Percentiles rank a stretch among this genome's conserved stretches.
Conservation (phyloP, 2,888 invertebrate genomes). For the Drosophila anomalata region DNA sequence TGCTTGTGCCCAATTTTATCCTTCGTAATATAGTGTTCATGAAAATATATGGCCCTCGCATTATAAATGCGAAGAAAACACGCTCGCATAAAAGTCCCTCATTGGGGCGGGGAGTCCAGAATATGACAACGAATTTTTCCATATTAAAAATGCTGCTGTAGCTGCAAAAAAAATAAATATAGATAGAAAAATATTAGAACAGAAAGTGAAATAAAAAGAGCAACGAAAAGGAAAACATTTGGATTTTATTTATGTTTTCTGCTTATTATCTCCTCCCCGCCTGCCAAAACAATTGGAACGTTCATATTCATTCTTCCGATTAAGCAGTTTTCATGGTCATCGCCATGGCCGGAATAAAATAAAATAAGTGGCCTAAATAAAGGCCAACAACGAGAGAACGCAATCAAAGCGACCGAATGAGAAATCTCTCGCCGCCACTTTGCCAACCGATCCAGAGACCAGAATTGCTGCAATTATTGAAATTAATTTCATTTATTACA, state of each 20-base stretch:
- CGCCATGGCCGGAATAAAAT: conserved; percentile 51
- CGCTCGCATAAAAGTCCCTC: conserved; percentile 56
- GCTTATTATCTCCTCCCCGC: conserved; percentile 55
- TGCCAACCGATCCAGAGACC: conserved; percentile 28
- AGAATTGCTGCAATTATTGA: conserved; percentile 77
- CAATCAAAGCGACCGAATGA: conserved; percentile 69
- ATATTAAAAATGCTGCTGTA: conserved; percentile 77
- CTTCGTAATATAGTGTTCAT: conserved; percentile 75
- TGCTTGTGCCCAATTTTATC: conserved; percentile 5
- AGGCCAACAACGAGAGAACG: conserved; percentile 20
- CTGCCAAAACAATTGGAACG: conserved; percentile 24
- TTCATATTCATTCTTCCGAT: conserved; percentile 78
- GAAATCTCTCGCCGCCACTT: conserved; percentile 53
- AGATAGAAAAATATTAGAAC: conserved; percentile 22
- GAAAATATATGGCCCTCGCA: conserved; percentile 69
- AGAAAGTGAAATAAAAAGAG: conserved; percentile 26
- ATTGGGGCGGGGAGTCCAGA: conserved; percentile 12
- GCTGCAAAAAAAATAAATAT: conserved; percentile 64
- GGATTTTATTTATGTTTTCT: conserved; percentile 69
- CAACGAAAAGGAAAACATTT: conserved; percentile 49
- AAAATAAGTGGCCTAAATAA: conserved; percentile 45
- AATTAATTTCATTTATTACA: conserved; percentile 82
- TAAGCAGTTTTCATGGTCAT: conserved; percentile 79
- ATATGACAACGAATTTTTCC: conserved; percentile 61
- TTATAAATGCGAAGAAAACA: conserved; percentile 77